Base-by-base conservation (phyloP, 2,113 vertebrate species). In the Xenopus borealis region DNA sequence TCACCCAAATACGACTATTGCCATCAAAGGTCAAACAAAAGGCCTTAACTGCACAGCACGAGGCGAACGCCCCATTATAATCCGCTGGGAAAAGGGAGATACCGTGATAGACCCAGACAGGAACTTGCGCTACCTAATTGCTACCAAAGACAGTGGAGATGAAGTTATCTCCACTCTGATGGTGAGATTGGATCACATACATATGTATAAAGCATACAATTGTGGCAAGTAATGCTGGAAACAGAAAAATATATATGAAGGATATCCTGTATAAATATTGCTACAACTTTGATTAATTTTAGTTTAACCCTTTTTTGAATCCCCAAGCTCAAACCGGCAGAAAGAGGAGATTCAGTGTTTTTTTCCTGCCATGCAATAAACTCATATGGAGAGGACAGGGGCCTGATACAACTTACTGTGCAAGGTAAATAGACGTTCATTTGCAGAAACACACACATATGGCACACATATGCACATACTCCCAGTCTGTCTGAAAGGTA, bases 321-420 rank as follows among this genome's bases (percentile, higher is more conserved):
- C 0, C 13, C 78, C n/a, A 72, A 99, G 97, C 91, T 99, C 78
- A 97, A 97, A 76, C 97, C 96, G 1, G 96, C 97, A 0, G 97
- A 98, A 81, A 93, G 97, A 0, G 97, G 97, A 73, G 97, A 99
- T 84, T 99, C 97, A 0, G 96, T 98, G 79, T 98, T 99, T 90
- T 99, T 99, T 89, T 98, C 97, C 78, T 99, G 97, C 78, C 97
- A 99, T 0, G 97, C 97, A 72, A 99, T 99, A 85, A 99, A 99
- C 86, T 99, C 97, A 0, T 99, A 98, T 0, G 97, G 97, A 57
- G 97, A 99, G 77, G 96, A 98, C 79, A 86, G 97, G 72, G 97
- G 97, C n/a, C 88, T 99, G 82, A 99, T 99, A 85, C 96, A 98
- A 78, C 94, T 99, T 86, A 99, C 97, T 0, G 97, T 99, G 78